phyloP scores from a whole-genome alignment of 2,888 invertebrate genomes.

The Perdita meconis region DNA sequence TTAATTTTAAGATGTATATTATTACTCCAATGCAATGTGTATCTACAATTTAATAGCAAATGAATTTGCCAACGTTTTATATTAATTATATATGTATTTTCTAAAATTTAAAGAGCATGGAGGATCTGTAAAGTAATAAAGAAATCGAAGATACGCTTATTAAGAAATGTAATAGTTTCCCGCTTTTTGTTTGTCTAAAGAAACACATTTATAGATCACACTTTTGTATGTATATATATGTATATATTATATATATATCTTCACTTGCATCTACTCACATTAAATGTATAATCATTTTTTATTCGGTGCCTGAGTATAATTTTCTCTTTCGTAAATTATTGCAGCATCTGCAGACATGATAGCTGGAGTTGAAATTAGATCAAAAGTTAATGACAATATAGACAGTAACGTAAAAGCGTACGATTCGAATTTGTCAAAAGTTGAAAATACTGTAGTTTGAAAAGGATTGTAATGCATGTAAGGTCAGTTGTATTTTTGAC shows the following conservation, averaged over 20 bases:
- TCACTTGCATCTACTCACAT: background rate
- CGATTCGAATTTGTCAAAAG: conserved; percentile 86
- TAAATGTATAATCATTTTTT: background rate
- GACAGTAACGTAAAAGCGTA: conserved; percentile 77
- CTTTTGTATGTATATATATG: background rate
- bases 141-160: background rate
- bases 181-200: too few species aligned
- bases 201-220: background rate
- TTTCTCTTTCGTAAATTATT: conserved; percentile 55
- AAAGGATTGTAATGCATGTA: conserved; percentile 81
- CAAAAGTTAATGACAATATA: conserved; percentile 44
- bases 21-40: too few species aligned
- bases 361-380: conserved; percentile 48
- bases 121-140: conserved; percentile 47
- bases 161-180: too few species aligned
- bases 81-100: conserved; percentile 14
- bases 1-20: too few species aligned
- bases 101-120: conserved; percentile 57
- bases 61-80: too few species aligned
- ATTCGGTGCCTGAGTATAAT: conserved; percentile 15
- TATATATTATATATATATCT: background rate
- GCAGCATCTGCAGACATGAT: conserved; percentile 67
- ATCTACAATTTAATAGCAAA: too few species aligned
- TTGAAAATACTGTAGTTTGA: conserved; percentile 85
- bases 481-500: conserved; percentile 67